Conservation (phyloP, 2,888 invertebrate genomes). For the Antitype chi region DNA sequence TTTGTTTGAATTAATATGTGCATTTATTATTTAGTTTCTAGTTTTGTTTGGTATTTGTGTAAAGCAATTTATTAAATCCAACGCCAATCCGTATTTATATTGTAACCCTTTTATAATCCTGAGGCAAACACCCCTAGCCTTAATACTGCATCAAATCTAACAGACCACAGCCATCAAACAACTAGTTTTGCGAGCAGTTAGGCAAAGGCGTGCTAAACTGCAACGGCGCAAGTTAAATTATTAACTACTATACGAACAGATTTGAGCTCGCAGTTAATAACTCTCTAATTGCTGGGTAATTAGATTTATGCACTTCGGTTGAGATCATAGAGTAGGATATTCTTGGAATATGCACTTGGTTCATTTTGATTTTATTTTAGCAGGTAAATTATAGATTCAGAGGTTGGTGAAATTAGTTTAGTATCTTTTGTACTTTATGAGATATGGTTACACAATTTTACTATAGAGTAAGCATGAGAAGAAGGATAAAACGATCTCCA, state of each 20-base stretch:
- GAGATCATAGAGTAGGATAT: conserved; percentile 13
- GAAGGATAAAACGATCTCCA: background rate
- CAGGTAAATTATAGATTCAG: no score
- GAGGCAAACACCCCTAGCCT: background rate
- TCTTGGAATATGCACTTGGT: background rate
- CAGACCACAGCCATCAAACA: conserved; percentile 18
- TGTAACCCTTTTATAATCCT: conserved; percentile 16
- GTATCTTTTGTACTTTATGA: background rate
- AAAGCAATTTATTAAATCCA: conserved; percentile 29
- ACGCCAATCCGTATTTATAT: conserved; percentile 6
- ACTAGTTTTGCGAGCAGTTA: conserved; percentile 25
- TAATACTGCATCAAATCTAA: conserved; percentile 5
- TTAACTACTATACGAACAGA: conserved; percentile 64
- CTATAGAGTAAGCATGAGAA: background rate
- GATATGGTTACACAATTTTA: background rate
- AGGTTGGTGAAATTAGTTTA: background rate
- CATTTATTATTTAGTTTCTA: conserved; percentile 48
- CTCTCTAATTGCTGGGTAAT: conserved; percentile 44
- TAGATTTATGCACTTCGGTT: conserved; percentile 46
- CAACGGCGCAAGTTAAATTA: conserved; percentile 64
- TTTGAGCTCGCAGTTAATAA: conserved; percentile 61
- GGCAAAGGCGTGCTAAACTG: conserved; percentile 54
- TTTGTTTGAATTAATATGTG: conserved; percentile 55
- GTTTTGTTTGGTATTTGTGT: conserved; percentile 5
- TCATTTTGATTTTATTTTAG: background rate